These are phyloP conservation scores for Oophaga sylvatica DNA, from an alignment of 2,797 vertebrate species.

Conservation along the genomic window DNA sequence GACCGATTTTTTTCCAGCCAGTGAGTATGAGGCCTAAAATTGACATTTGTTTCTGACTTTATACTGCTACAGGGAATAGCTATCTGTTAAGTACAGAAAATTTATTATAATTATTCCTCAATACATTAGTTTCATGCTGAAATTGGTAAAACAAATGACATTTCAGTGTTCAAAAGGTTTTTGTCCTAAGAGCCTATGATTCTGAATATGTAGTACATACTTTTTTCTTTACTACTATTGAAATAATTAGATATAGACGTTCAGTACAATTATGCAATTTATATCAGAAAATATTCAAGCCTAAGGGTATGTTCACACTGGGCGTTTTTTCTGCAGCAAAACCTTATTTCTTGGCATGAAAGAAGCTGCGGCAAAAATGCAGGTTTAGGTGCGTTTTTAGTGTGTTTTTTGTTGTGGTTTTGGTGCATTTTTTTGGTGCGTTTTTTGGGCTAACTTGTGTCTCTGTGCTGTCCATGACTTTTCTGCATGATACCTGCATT, in stretches of 20 bases:
- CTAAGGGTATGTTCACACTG: too few species aligned
- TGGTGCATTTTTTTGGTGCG: too few species aligned
- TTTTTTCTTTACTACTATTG: not conserved
- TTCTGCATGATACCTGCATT: too few species aligned
- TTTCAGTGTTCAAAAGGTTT: not conserved
- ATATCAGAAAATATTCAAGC: not conserved
- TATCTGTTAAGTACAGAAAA: conserved; percentile 28
- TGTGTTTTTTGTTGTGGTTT: too few species aligned
- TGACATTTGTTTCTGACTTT: conserved; percentile 32
- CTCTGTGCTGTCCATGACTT: too few species aligned
- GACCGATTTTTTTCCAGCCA: too few species aligned
- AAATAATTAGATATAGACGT: not conserved
- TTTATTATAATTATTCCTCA: conserved; percentile 28
- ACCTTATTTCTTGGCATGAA: too few species aligned
- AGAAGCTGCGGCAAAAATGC: too few species aligned
- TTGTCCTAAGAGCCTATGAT: not conserved
- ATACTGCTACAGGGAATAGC: not conserved
- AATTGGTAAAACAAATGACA: not conserved
- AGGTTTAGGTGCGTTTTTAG: too few species aligned
- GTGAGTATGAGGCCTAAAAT: too few species aligned
- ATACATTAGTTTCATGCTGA: not conserved
- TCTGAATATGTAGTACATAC: not conserved
- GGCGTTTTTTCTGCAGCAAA: too few species aligned
- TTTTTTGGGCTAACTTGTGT: too few species aligned
- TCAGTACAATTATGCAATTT: not conserved